Evolutionary conservation across 2,113 vertebrate species (phyloP).

Genomic region (Dipodomys stephensi): DNA sequence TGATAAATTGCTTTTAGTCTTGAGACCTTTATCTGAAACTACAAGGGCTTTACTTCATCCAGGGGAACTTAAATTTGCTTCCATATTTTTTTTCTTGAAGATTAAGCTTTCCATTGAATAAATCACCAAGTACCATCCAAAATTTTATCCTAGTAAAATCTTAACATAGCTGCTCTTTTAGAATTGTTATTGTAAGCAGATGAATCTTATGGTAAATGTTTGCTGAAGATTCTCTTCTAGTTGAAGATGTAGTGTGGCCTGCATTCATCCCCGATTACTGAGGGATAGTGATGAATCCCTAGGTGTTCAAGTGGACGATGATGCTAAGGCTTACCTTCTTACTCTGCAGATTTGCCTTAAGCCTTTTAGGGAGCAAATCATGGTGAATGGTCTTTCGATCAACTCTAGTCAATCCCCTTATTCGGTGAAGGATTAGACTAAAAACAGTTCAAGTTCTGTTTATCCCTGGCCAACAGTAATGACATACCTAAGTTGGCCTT

Average conservation of each 20-base stretch:
- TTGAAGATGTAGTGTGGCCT: background rate
- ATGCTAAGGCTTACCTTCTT: constrained; percentile 22
- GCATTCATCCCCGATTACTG: constrained; percentile 31
- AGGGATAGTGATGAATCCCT: background rate
- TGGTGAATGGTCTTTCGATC: constrained; percentile 75
- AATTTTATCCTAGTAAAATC: constrained; percentile 49
- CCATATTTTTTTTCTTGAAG: constrained; percentile 53
- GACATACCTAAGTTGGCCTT: background rate
- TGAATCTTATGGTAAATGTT: constrained; percentile 22
- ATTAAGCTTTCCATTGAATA: constrained; percentile 47
- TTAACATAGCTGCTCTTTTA: constrained; percentile 36
- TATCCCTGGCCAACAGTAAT: background rate
- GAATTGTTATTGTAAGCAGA: constrained; percentile 51
- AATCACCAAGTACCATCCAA: constrained; percentile 35
- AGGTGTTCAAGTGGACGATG: constrained; percentile 1
- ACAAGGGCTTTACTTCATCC: constrained; percentile 37
- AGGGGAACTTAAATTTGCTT: constrained; percentile 15
- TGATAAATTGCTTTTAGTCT: constrained; percentile 13
- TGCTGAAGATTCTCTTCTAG: constrained; percentile 47
- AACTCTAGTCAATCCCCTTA: constrained; percentile 67
- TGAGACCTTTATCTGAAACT: constrained; percentile 24
- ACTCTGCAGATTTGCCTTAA: constrained; percentile 36
- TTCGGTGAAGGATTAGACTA: background rate
- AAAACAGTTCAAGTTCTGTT: constrained; percentile 6
- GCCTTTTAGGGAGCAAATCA: constrained; percentile 43